Conservation (phyloP, 2,888 invertebrate species). For the Cephus rjabovi region DNA sequence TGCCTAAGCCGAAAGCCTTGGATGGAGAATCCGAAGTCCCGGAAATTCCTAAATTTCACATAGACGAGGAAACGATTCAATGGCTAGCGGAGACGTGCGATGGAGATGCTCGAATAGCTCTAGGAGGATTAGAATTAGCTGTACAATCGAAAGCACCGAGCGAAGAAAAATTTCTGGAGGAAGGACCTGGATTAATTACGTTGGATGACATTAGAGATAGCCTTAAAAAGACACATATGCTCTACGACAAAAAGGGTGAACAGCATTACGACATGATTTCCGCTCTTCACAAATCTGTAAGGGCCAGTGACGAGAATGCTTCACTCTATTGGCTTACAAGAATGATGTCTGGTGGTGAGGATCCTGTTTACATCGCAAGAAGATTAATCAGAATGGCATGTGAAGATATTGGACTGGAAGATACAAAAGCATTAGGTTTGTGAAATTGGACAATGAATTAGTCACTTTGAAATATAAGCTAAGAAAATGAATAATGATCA, state of each 20-base stretch:
- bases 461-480: neutral
- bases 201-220: constrained; percentile 79
- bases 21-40: neutral
- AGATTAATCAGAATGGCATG: constrained; percentile 80
- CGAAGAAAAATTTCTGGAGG: constrained; percentile 33
- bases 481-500: neutral
- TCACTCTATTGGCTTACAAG: constrained; percentile 86
- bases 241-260: constrained; percentile 84
- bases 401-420: constrained; percentile 80
- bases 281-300: constrained; percentile 85
- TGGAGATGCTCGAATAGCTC: constrained; percentile 84
- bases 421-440: constrained; percentile 61
- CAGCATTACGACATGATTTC: constrained; percentile 88
- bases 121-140: constrained; percentile 81
- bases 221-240: constrained; percentile 80
- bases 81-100: constrained; percentile 83
- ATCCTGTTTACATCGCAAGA: constrained; percentile 82
- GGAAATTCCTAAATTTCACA: constrained; percentile 50
- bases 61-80: constrained; percentile 73
- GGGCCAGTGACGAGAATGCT: constrained; percentile 84
- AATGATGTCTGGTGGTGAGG: constrained; percentile 84
- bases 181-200: constrained; percentile 69
- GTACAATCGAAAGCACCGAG: constrained; percentile 69
- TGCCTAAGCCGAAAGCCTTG: neutral
- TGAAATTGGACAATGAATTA: neutral